Percentiles rank a stretch among this genome's conserved stretches.
These are phyloP conservation scores for Etheostoma cragini DNA, from an alignment of 2,113 vertebrate genomes.

Conservation along the genomic window DNA sequence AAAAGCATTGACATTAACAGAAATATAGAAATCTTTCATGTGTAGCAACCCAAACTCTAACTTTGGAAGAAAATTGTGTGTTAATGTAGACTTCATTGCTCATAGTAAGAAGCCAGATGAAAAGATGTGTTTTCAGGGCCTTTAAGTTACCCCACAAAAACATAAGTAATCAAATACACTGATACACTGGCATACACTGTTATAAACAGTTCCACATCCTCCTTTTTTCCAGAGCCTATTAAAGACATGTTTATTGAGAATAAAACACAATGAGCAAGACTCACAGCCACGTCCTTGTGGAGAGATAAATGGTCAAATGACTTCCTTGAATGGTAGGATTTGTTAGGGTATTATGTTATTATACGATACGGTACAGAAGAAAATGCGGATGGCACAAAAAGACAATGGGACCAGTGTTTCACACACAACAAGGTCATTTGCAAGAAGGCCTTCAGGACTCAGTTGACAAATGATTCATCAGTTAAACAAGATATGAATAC, in stretches of 20 bases:
- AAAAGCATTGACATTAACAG: not conserved
- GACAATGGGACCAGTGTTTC: slow-evolving; percentile 76
- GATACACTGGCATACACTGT: slow-evolving; percentile 6
- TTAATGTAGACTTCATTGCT: not conserved
- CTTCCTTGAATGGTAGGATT: slow-evolving; percentile 71
- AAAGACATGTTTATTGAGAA: slow-evolving; percentile 40
- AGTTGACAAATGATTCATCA: slow-evolving; percentile 64
- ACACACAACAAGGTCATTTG: slow-evolving; percentile 49
- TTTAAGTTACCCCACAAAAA: not conserved
- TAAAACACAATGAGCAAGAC: slow-evolving; percentile 45
- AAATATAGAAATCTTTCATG: not conserved
- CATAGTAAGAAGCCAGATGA: not conserved
- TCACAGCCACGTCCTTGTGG: slow-evolving; percentile 51
- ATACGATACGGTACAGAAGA: slow-evolving; percentile 74
- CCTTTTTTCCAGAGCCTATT: slow-evolving; percentile 34
- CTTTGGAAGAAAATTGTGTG: not conserved
- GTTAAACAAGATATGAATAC: slow-evolving; percentile 50
- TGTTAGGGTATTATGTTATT: slow-evolving; percentile 72
- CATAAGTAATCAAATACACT: slow-evolving; percentile 5
- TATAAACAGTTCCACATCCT: slow-evolving; percentile 26
- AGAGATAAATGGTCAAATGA: slow-evolving; percentile 64
- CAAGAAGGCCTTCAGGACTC: slow-evolving; percentile 11
- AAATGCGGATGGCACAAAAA: slow-evolving; percentile 39
- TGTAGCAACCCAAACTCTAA: not conserved
- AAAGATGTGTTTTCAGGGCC: not conserved